Base-by-base conservation (phyloP, 2,888 invertebrate genomes). In the Ganaspis brasiliensis region DNA sequence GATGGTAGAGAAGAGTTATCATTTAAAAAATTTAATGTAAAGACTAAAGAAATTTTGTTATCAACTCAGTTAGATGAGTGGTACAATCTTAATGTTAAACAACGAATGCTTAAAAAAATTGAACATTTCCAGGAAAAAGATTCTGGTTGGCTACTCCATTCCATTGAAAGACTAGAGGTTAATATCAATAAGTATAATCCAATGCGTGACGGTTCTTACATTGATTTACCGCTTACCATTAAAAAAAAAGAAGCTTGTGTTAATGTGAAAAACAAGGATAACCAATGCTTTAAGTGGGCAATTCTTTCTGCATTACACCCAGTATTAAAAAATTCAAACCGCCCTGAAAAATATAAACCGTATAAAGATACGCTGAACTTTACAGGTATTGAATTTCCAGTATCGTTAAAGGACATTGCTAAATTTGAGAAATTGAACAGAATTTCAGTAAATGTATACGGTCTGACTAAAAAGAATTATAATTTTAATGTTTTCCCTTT, bases 161-260 rank as follows among this genome's bases (percentile, higher is more conserved):
- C 76, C 49, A 79, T 79, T 52, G 14, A 77, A 31, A 56, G 73
- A 61, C 35, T 79, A 35, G 40, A 40, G 9, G 72, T 77, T 9
- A 77, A 81, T 61, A 77, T 81, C 14, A 79, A 77, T 40, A 77
- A 74, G 75, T 78, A 45, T 21, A 45, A 74, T 56, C 79, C 77
- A 21, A 16, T 77, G 56, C 52, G 71, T 14, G 74, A 57, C 4
- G n/a, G 45, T 45, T 45, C 45, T 45, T 45, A 45, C 14, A 45
- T 45, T 1, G n/a, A 45, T 12, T 35, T 72, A 72, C n/a, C 45
- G 14, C n/a, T 12, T 45, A 14, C 14, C 3, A 45, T 45, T 45
- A 45, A 45, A 14, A 14, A 14, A 40, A 40, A 40, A 40, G 10
- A 40, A 40, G 40, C 40, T 12, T 40, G 40, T 40, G 12, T 40